Conservation (phyloP, 2,113 vertebrate species). For the Crocuta crocuta region DNA sequence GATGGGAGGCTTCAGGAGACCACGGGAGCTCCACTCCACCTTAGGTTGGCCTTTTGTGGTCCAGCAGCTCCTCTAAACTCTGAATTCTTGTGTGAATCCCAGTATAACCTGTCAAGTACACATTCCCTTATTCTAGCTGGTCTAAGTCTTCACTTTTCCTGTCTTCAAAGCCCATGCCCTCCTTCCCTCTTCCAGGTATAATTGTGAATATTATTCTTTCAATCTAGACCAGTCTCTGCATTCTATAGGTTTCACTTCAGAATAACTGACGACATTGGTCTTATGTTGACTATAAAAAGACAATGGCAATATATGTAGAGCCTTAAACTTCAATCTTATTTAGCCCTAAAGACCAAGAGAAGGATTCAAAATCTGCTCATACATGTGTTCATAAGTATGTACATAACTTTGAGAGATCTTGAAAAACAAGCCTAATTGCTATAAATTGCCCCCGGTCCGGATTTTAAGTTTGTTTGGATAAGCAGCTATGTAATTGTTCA, state of each 20-base stretch:
- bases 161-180: not conserved
- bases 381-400: not conserved
- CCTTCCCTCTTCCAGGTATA: not conserved
- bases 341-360: not conserved
- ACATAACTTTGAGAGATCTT: not conserved
- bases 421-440: not conserved
- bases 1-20: not conserved
- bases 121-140: not conserved
- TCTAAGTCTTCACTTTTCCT: not conserved
- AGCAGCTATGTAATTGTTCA: not conserved
- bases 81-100: not conserved
- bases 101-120: not conserved
- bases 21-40: not conserved
- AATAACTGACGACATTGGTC: not conserved
- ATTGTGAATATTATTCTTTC: not conserved
- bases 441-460: not conserved
- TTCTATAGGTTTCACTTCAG: not conserved
- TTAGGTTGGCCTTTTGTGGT: not conserved
- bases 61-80: not conserved
- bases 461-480: not conserved
- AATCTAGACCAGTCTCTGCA: not conserved
- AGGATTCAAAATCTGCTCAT: not conserved
- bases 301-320: not conserved
- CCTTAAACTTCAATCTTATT: not conserved
- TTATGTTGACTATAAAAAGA: not conserved